phyloP scores from a whole-genome alignment of 1,140 invertebrate species.

The Trachymyrmex septentrionalis region DNA sequence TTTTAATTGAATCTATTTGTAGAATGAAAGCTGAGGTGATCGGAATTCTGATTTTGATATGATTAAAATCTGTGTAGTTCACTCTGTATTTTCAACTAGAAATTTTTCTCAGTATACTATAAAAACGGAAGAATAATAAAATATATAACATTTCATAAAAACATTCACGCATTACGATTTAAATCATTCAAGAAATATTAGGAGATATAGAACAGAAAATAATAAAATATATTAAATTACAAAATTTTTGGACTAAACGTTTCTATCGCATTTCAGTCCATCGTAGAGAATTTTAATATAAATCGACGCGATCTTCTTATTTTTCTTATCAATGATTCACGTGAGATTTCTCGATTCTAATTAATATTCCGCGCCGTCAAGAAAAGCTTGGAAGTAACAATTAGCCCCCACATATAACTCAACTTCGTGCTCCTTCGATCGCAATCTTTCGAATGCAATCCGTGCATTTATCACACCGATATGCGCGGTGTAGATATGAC shows the following conservation, averaged over 20 bases:
- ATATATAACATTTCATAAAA: background rate
- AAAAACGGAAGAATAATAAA: background rate
- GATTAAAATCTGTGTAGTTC: too few species aligned
- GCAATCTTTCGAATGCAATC: slow-evolving; percentile 1
- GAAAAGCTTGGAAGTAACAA: background rate
- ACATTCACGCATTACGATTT: background rate
- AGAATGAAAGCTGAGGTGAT: too few species aligned
- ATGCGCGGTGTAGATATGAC: slow-evolving; percentile 1
- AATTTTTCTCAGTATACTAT: too few species aligned
- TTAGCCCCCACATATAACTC: background rate
- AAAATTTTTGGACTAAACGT: background rate
- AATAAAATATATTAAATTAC: background rate
- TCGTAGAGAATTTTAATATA: background rate
- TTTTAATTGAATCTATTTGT: too few species aligned
- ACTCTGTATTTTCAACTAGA: too few species aligned
- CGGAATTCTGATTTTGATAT: too few species aligned
- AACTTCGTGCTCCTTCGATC: background rate
- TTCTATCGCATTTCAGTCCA: background rate
- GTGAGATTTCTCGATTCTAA: background rate
- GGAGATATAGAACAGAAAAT: background rate
- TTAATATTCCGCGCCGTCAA: background rate
- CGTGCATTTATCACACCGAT: background rate
- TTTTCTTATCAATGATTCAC: background rate
- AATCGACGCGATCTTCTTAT: background rate
- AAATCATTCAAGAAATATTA: background rate